Base-by-base conservation (phyloP, 2,113 vertebrate genomes). In the Galbula dea region DNA sequence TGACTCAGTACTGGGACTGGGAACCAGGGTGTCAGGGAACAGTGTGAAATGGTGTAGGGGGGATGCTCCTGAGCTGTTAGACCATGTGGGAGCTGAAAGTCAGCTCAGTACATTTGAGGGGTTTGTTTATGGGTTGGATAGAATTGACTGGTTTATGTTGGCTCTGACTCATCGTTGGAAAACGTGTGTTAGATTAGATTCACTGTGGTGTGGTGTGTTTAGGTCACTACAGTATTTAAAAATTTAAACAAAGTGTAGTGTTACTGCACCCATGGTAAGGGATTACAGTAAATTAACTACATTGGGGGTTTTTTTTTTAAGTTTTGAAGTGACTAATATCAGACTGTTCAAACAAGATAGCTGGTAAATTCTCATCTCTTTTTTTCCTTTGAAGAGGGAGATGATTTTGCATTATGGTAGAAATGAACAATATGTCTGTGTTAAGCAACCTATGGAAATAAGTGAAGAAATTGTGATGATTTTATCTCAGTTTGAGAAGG, bases 121-220 rank as follows among this genome's bases (percentile, higher is more conserved):
- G 1, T 73, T 84, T 54, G 15, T 68, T 72, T 46, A 19, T 37
- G 39, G 18, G 14, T 22, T 81, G n/a, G 30, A 10, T 29, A 24
- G 69, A 65, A 59, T 9, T 68, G 24, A 4, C 27, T 52, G n/a
- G n/a, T n/a, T n/a, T 68, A 18, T 18, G 5, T 41, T 84, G 58
- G 29, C 37, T 83, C 8, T 54, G 72, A 23, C 0, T 66, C 2
- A 1, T 39, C 54, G 73, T 86, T 77, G 55, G 34, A 80, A 90
- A 51, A 27, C 29, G 26, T 1, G 0, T 37, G 15, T 67, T 48
- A 39, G 37, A 12, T 77, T 55, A 22, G 37, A 61, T 75, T 92
- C 21, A 36, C 3, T 19, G 19, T 63, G 26, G 12, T 0, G 0
- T 0, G 0, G 15, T 76, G 32, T 73, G 36, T 76, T 87, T 52